Percentiles rank a stretch among this genome's conserved stretches.
These are phyloP conservation scores for Osmoderma eremita DNA, from an alignment of 2,888 invertebrate genomes.

Conservation along the genomic window DNA sequence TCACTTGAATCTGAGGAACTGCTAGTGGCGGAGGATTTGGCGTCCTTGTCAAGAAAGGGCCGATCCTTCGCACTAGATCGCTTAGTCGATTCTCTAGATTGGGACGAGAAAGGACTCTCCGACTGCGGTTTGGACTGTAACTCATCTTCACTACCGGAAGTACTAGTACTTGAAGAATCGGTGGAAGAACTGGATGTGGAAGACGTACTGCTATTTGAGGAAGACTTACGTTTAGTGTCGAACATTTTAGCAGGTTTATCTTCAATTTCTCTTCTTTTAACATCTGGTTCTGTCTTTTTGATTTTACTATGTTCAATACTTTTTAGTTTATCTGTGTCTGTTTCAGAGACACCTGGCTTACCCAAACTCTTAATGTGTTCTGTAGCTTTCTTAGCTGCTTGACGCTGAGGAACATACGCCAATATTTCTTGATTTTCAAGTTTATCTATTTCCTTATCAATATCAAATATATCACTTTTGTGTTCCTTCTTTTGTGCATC, in stretches of 20 bases:
- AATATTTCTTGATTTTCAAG: constrained; percentile 71
- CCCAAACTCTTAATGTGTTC: constrained; percentile 87
- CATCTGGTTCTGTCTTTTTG: constrained; percentile 40
- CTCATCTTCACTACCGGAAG: constrained; percentile 70
- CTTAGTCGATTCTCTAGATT: constrained; percentile 57
- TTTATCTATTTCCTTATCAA: constrained; percentile 73
- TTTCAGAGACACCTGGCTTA: constrained; percentile 57
- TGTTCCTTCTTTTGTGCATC: constrained; percentile 48
- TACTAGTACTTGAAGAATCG: constrained; percentile 66
- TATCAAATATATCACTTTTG: constrained; percentile 67
- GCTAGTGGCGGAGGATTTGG: constrained; percentile 73
- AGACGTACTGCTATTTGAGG: constrained; percentile 69
- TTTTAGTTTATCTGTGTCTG: constrained; percentile 19
- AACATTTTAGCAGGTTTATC: constrained; percentile 56
- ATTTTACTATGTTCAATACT: constrained; percentile 38
- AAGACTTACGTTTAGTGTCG: constrained; percentile 65
- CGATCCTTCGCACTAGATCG: constrained; percentile 69
- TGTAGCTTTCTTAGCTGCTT: constrained; percentile 91
- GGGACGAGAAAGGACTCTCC: constrained; percentile 58
- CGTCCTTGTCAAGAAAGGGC: constrained; percentile 84
- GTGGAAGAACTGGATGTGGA: constrained; percentile 64
- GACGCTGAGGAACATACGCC: constrained; percentile 88
- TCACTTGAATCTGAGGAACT: constrained; percentile 71
- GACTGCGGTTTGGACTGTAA: constrained; percentile 56
- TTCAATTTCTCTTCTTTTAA: constrained; percentile 49